Conservation (phyloP, 2,113 vertebrate species). For the Thalassoma bifasciatum region DNA sequence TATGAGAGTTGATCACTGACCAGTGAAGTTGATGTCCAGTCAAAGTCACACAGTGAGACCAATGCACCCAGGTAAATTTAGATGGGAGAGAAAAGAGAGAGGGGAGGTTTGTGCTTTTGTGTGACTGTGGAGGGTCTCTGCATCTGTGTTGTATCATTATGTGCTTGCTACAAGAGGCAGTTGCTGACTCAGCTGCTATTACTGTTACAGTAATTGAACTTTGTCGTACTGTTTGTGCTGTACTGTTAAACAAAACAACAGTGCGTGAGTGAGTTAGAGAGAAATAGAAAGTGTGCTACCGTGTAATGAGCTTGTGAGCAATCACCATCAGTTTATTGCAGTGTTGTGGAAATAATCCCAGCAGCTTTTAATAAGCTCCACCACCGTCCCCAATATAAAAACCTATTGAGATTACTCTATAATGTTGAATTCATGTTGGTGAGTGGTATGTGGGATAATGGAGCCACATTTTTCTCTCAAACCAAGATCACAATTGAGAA, state of each 20-base stretch:
- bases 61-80: constrained; percentile 4
- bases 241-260: constrained; percentile 22
- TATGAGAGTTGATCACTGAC: constrained; percentile 35
- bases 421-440: constrained; percentile 12
- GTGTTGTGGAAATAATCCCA: constrained; percentile 24
- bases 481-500: neutral
- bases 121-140: neutral
- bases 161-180: neutral
- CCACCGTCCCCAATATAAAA: constrained; percentile 16
- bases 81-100: neutral
- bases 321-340: constrained; percentile 44
- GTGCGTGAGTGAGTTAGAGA: neutral
- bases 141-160: constrained; percentile 18
- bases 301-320: constrained; percentile 51
- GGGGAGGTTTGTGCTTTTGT: constrained; percentile 17
- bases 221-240: constrained; percentile 30
- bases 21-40: constrained; percentile 27
- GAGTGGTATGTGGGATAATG: constrained; percentile 26
- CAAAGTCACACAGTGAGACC: constrained; percentile 3
- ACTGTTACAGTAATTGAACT: constrained; percentile 34
- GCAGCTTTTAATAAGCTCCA: constrained; percentile 60
- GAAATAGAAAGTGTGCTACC: neutral
- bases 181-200: constrained; percentile 49
- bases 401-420: constrained; percentile 42
- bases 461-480: constrained; percentile 24